These are phyloP conservation scores for Ptychoptera contaminata DNA, from an alignment of 2,888 invertebrate species.

Conservation along the genomic window DNA sequence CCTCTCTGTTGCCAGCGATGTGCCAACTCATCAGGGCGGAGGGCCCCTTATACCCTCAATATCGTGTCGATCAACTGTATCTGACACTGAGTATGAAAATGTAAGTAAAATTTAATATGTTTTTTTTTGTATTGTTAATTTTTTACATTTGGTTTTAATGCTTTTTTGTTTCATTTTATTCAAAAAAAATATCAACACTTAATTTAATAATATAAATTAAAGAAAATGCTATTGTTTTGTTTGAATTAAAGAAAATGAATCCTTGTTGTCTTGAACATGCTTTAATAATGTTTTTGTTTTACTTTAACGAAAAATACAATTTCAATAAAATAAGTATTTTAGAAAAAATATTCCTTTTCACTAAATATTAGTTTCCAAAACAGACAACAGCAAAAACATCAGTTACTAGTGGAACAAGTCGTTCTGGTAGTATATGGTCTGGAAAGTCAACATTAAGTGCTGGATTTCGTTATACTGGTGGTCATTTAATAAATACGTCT, in stretches of 20 bases:
- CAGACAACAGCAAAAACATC: constrained; percentile 19
- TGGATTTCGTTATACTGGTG: constrained; percentile 75
- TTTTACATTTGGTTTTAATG: too few species aligned
- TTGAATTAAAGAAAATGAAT: constrained; percentile 2
- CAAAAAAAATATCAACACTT: too few species aligned
- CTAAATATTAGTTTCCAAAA: neutral
- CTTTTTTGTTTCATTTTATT: constrained; percentile 4
- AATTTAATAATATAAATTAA: constrained; percentile 5
- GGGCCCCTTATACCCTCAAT: constrained; percentile 43
- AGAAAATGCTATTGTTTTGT: constrained; percentile 5
- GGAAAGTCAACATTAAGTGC: constrained; percentile 79
- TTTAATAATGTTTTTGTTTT: neutral
- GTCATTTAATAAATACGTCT: constrained; percentile 68
- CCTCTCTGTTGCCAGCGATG: constrained; percentile 31
- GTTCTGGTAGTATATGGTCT: constrained; percentile 82
- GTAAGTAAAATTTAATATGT: constrained; percentile 41
- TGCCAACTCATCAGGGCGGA: constrained; percentile 44
- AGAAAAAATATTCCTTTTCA: neutral
- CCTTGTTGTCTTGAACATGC: constrained; percentile 4
- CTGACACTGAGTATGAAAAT: constrained; percentile 85
- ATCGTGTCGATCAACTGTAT: constrained; percentile 74
- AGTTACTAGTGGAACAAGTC: constrained; percentile 52
- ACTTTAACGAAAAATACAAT: neutral
- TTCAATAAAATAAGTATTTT: neutral
- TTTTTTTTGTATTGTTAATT: neutral